phyloP scores from a whole-genome alignment of 2,113 vertebrate species.

The Candoia aspera region DNA sequence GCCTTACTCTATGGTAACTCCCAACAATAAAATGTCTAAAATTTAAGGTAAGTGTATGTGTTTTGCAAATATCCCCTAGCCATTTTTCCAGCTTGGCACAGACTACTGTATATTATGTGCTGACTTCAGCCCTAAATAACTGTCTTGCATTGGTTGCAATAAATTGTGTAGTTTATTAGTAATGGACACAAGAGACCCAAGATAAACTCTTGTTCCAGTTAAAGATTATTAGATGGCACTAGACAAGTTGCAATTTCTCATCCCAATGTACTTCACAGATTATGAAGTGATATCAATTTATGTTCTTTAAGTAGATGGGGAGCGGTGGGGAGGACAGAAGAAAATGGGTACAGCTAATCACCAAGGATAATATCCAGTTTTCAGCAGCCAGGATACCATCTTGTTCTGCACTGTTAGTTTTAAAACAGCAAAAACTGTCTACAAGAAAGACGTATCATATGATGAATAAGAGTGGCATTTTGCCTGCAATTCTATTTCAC shows the following conservation, averaged over 20 bases:
- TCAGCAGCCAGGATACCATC: neutral
- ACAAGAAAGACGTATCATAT: neutral
- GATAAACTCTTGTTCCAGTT: neutral
- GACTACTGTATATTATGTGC: neutral
- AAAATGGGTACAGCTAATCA: neutral
- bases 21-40: neutral
- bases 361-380: neutral
- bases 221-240: neutral
- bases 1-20: neutral
- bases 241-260: neutral
- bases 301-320: neutral
- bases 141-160: neutral
- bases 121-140: neutral
- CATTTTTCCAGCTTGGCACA: neutral
- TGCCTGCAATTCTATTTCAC: neutral
- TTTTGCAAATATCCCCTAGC: neutral
- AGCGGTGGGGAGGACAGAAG: neutral
- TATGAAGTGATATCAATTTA: neutral
- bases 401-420: neutral
- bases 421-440: neutral
- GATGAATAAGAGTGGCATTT: neutral
- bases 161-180: neutral
- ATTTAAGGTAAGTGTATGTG: neutral
- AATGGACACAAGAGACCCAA: neutral
- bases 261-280: neutral